Evolutionary conservation across 23 tunicate species (phyloP), one percentile per base, ranked within the genome.

Genomic region (Trididemnum clinides): DNA sequence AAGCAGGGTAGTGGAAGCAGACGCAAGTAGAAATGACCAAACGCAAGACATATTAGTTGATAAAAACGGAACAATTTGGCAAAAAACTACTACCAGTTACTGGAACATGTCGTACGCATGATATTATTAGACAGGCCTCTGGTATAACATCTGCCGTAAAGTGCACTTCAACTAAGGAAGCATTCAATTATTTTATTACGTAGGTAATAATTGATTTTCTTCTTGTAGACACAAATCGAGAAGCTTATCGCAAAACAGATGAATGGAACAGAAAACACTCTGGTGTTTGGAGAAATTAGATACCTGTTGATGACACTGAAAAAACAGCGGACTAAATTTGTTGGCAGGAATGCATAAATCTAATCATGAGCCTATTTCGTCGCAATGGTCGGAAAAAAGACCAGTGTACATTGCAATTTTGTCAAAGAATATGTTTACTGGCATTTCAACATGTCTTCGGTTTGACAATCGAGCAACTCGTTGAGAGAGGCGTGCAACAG

Each of bases 131-230:
- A 25, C 70, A n/a, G 23, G 70, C 28, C 18, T 22, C 28, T 10
- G 70, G 70, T 63, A 63, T 63, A 63, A 63, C 70, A 63, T 63
- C 70, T 63, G 70, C 70, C 23, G 70, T 63, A 18, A 63, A 63
- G 12, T 63, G 70, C 23, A 63, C 28, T 63, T 63, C 70, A 63
- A 63, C 70, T 63, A 63, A 63, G 23, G 28, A 63, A 6, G 23
- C 70, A 63, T 63, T 63, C n/a, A 63, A 25, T n/a, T 63, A 18
- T 63, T 63, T 63, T n/a, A 63, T 63, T 63, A 63, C 70, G 28
- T 18, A 63, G n/a, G 70, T 63, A 63, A 63, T 63, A 22, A 25
- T 63, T 10, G 70, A 63, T 63, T 22, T 63, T 15, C 27, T 44
- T 63, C 6, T 63, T 10, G 28, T 63, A 63, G 28, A 63, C 70